A percentile compares a stretch with the other conserved stretches of the same genome.
These are phyloP conservation scores for Euspilapteryx auroguttella DNA, from an alignment of 2,888 invertebrate genomes.

Conservation along the genomic window DNA sequence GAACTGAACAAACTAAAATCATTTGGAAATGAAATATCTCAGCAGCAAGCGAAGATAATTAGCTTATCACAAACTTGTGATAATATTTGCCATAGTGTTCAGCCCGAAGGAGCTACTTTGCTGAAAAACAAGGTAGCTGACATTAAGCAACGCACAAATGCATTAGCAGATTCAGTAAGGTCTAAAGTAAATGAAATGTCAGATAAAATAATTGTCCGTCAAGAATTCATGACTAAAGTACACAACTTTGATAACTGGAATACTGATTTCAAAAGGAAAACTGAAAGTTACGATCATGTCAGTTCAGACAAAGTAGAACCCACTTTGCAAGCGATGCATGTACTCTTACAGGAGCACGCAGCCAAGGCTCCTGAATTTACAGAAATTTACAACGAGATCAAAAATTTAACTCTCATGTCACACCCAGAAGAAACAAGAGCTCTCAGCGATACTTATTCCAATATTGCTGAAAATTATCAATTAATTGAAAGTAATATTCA, in stretches of 20 bases:
- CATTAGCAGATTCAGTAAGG: conserved; percentile 75
- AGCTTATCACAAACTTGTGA: conserved; percentile 79
- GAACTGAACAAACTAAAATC: conserved; percentile 77
- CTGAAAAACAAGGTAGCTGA: conserved; percentile 73
- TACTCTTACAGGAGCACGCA: conserved; percentile 80
- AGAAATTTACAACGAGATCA: conserved; percentile 81
- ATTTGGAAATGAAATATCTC: conserved; percentile 81
- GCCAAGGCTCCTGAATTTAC: conserved; percentile 80
- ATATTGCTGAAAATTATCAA: conserved; percentile 77
- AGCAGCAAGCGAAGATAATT: conserved; percentile 82
- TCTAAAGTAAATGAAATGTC: conserved; percentile 78
- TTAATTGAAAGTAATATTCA: conserved; percentile 72
- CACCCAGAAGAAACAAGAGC: conserved; percentile 74
- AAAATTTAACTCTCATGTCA: conserved; percentile 69
- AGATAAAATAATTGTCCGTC: conserved; percentile 77
- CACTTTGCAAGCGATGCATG: conserved; percentile 76
- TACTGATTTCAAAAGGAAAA: conserved; percentile 69
- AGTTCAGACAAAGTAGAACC: conserved; percentile 80
- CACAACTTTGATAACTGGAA: conserved; percentile 82
- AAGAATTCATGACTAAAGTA: conserved; percentile 81
- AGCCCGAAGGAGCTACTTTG: conserved; percentile 73
- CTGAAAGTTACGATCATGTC: conserved; percentile 79
- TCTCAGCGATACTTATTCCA: conserved; percentile 74
- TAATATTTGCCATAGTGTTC: conserved; percentile 73
- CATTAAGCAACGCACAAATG: conserved; percentile 73